These are phyloP conservation scores for Capreolus pygargus DNA, from an alignment of 2,113 vertebrate species.

Conservation along the genomic window DNA sequence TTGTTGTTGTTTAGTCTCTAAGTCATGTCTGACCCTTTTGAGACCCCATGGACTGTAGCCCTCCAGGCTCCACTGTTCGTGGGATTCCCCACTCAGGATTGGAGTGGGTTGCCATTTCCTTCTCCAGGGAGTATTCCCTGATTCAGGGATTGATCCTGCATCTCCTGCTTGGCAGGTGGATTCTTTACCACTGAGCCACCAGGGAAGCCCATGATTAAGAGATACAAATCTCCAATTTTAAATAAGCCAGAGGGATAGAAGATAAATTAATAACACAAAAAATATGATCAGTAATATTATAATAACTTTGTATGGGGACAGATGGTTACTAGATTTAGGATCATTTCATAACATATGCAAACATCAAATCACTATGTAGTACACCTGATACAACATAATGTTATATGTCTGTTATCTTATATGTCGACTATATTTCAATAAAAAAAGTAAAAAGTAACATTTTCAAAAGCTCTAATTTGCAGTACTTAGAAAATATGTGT, in stretches of 20 bases:
- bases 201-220: background rate
- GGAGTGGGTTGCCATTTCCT: background rate
- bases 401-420: background rate
- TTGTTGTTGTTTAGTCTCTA: background rate
- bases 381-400: background rate
- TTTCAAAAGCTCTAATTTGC: constrained; percentile 28
- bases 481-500: background rate
- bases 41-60: background rate
- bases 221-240: background rate
- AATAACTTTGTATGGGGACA: background rate
- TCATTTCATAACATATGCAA: background rate
- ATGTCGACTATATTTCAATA: background rate
- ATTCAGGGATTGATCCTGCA: background rate
- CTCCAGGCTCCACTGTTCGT: background rate
- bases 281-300: background rate
- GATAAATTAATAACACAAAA: background rate
- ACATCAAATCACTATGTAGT: background rate
- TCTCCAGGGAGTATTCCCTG: background rate
- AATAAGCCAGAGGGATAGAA: background rate
- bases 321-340: background rate
- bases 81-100: background rate
- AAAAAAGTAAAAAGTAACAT: background rate
- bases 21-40: background rate
- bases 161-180: background rate
- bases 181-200: background rate